These are phyloP conservation scores for Euspilapteryx auroguttella DNA, from an alignment of 2,888 invertebrate genomes.

Conservation along the genomic window DNA sequence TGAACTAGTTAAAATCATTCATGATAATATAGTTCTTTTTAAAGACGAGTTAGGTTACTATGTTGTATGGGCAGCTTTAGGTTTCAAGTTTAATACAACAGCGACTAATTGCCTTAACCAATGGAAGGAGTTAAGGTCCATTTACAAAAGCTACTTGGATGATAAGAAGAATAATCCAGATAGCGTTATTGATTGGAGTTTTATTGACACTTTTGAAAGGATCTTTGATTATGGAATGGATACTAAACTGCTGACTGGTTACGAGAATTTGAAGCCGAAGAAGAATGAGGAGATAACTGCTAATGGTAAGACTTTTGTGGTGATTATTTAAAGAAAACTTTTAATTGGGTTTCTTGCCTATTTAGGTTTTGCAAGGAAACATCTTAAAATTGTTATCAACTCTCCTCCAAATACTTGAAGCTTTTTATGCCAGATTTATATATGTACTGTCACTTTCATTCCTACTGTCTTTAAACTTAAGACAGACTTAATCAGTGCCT, in stretches of 20 bases:
- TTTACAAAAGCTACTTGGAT: slow-evolving; percentile 31
- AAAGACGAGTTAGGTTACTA: slow-evolving; percentile 36
- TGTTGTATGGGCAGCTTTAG: slow-evolving; percentile 32
- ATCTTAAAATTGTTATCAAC: too few species aligned
- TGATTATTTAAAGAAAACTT: too few species aligned
- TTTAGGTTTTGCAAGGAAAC: too few species aligned
- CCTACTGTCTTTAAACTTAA: too few species aligned
- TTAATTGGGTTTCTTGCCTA: too few species aligned
- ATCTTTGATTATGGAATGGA: slow-evolving; percentile 52
- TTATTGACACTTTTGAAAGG: slow-evolving; percentile 43
- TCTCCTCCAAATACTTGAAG: too few species aligned
- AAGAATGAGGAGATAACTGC: slow-evolving; percentile 12
- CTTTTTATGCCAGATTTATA: too few species aligned
- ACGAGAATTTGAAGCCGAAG: slow-evolving; percentile 15
- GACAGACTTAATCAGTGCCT: too few species aligned
- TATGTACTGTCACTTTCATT: too few species aligned
- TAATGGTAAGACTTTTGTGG: too few species aligned
- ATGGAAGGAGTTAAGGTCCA: slow-evolving; percentile 27
- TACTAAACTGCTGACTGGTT: slow-evolving; percentile 23
- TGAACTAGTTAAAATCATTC: slow-evolving; percentile 30
- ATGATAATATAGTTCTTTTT: slow-evolving; percentile 31
- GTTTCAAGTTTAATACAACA: slow-evolving; percentile 18
- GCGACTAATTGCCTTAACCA: slow-evolving; percentile 21
- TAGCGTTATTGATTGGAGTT: slow-evolving; percentile 43
- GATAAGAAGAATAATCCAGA: slow-evolving; percentile 26